These are phyloP conservation scores for Azemiops feae DNA, from an alignment of 2,113 vertebrate species.

Conservation along the genomic window DNA sequence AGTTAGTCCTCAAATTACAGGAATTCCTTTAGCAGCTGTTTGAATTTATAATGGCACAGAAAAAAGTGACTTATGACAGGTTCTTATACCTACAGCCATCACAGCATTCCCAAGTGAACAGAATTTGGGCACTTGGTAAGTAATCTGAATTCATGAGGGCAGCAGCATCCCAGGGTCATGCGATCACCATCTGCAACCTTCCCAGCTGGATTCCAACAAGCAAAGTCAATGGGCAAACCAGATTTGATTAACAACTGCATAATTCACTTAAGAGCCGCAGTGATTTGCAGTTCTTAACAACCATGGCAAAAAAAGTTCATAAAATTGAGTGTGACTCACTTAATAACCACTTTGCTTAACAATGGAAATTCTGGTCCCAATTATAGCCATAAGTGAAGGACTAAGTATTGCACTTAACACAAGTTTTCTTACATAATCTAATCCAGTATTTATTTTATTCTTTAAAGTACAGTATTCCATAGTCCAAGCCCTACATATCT, in stretches of 20 bases:
- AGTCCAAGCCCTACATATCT: background rate
- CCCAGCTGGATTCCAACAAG: background rate
- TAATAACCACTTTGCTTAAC: background rate
- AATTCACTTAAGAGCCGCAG: background rate
- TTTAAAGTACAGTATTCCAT: background rate
- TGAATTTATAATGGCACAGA: background rate
- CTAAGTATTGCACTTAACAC: background rate
- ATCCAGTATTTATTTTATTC: background rate
- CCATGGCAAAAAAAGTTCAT: background rate
- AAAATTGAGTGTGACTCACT: background rate
- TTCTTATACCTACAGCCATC: background rate
- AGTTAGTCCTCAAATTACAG: background rate
- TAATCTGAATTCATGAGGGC: background rate
- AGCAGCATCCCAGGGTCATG: background rate
- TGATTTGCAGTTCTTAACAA: background rate
- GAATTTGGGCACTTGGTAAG: background rate
- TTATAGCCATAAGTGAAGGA: background rate
- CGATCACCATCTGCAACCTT: background rate
- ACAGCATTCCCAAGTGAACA: background rate
- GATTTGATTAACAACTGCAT: background rate
- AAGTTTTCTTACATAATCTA: background rate
- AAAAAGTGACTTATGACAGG: background rate
- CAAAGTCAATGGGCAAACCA: background rate
- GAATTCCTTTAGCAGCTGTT: background rate
- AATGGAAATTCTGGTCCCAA: background rate